Evolutionary conservation across 2,888 invertebrate genomes (phyloP).

Genomic region (Caenorhabditis sinica): DNA sequence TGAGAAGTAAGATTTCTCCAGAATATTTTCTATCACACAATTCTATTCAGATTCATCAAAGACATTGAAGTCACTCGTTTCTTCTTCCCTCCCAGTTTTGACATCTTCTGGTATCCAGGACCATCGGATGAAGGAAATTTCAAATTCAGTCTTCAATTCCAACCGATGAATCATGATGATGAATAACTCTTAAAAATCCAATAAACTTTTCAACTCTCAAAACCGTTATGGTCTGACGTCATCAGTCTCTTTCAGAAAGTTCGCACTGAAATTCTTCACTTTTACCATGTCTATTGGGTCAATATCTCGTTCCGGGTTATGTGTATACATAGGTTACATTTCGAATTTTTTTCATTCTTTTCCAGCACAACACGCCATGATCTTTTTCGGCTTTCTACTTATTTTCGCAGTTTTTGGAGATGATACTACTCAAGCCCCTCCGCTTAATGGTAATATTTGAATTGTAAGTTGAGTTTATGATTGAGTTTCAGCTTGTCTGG

Average conservation of each 20-base stretch:
- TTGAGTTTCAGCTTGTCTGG: conserved; percentile 33
- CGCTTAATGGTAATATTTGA: conserved; percentile 19
- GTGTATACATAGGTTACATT: conserved; percentile 37
- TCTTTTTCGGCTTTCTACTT: conserved; percentile 39
- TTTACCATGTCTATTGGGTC: conserved; percentile 29
- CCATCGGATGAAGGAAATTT: conserved; percentile 41
- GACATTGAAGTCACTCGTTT: conserved; percentile 51
- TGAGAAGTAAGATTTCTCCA: conserved; percentile 22
- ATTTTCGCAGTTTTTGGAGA: conserved; percentile 2
- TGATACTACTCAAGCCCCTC: neutral
- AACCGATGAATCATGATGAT: conserved; percentile 1
- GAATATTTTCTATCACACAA: neutral
- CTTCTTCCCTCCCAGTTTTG: conserved; percentile 47
- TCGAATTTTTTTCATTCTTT: conserved; percentile 4
- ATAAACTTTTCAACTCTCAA: neutral
- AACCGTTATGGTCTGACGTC: conserved; percentile 9
- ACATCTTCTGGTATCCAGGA: conserved; percentile 61
- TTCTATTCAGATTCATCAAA: conserved; percentile 34
- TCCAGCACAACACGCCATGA: conserved; percentile 18
- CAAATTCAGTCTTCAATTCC: conserved; percentile 57
- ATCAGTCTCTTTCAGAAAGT: conserved; percentile 10
- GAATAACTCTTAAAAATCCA: conserved; percentile 8
- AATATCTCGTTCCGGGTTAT: conserved; percentile 39
- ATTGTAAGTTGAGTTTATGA: neutral
- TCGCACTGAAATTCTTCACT: neutral